Evolutionary conservation across 2,888 invertebrate species (phyloP).

Genomic region (Zaprionus bogoriensis): DNA sequence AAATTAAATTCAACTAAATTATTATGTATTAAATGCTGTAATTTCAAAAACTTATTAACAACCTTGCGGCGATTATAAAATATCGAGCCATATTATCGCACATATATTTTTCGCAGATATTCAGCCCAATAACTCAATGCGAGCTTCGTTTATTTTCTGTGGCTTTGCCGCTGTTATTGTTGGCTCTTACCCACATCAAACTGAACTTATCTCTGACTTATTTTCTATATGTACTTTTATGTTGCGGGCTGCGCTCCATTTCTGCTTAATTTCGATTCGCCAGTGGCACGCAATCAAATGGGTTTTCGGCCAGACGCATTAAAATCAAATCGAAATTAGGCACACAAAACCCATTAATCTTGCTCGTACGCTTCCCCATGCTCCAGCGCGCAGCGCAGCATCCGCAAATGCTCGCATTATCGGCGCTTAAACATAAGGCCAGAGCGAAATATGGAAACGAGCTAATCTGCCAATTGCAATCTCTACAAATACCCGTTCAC

Average conservation of each 20-base stretch:
- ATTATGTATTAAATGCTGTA: no score
- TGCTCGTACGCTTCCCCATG: constrained; percentile 4
- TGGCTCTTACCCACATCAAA: constrained; percentile 40
- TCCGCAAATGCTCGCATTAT: constrained; percentile 51
- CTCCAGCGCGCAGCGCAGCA: neutral
- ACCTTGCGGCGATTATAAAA: no score
- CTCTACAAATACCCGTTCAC: constrained; percentile 42
- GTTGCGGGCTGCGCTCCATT: constrained; percentile 8
- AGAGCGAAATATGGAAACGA: constrained; percentile 32
- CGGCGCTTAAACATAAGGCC: constrained; percentile 55
- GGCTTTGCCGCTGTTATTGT: no score
- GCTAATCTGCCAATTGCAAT: constrained; percentile 70
- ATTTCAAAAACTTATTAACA: no score
- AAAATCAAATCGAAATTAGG: constrained; percentile 74
- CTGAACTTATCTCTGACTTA: constrained; percentile 20
- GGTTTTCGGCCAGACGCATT: constrained; percentile 51
- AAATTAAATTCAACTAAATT: no score
- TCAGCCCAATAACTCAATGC: constrained; percentile 45
- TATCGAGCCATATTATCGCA: no score
- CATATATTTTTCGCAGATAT: neutral
- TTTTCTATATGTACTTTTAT: neutral
- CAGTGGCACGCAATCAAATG: constrained; percentile 47
- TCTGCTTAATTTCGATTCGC: constrained; percentile 24
- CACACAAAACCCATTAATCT: constrained; percentile 65
- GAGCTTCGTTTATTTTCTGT: no score